Conservation (phyloP, 92 coral and sea anemone species). For the Phenganax subtilis region DNA sequence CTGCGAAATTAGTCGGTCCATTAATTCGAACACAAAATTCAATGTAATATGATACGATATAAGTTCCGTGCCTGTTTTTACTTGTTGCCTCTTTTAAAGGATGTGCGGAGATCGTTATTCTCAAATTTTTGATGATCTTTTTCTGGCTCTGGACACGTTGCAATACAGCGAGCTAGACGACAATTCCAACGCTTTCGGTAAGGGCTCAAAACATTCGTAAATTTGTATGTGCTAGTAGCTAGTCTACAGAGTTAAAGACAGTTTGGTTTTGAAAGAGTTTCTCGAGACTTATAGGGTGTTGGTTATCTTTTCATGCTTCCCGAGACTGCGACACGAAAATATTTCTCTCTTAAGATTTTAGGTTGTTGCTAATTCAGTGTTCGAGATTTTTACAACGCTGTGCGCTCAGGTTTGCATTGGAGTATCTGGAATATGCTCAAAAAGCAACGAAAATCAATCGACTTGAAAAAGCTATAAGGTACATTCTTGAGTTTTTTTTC, state of each 20-base stretch:
- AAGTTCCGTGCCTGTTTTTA: no score
- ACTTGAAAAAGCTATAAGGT: conserved; percentile 29
- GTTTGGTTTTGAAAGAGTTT: no score
- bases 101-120: conserved; percentile 83
- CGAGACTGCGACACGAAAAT: no score
- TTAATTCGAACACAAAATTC: no score
- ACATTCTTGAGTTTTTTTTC: neutral
- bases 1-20: no score
- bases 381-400: conserved; percentile 33
- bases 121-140: conserved; percentile 85
- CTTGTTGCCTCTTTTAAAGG: conserved; percentile 41
- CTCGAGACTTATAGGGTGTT: no score
- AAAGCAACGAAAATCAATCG: conserved; percentile 13
- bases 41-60: no score
- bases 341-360: neutral
- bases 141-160: conserved; percentile 72
- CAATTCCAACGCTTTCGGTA: conserved; percentile 47
- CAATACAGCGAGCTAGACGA: conserved; percentile 71
- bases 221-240: no score
- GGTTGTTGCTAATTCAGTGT: conserved; percentile 3
- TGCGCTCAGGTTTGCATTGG: conserved; percentile 33
- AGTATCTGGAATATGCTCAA: conserved; percentile 24
- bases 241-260: no score
- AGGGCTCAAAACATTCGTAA: conserved; percentile 6
- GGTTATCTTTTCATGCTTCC: no score